phyloP scores from a whole-genome alignment of 2,888 invertebrate genomes.

The Dysmachus trigonus region DNA sequence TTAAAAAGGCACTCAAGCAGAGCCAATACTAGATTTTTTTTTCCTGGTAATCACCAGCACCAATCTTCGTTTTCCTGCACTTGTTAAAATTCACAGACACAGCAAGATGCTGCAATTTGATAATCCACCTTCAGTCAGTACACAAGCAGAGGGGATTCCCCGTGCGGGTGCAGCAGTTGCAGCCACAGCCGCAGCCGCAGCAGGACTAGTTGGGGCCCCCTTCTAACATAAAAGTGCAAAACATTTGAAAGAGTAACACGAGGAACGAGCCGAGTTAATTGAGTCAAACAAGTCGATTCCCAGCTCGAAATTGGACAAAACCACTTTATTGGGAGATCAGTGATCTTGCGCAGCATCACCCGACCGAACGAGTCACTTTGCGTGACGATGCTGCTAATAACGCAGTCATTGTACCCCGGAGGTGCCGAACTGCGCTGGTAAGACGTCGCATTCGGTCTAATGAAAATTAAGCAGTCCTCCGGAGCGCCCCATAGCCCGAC shows the following conservation, averaged over 20 bases:
- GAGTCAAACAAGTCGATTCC: slow-evolving; percentile 29
- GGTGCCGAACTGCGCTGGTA: neutral
- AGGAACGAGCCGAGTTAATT: slow-evolving; percentile 14
- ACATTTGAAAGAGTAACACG: slow-evolving; percentile 29
- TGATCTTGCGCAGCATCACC: neutral
- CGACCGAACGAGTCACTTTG: slow-evolving; percentile 24
- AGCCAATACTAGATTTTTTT: neutral
- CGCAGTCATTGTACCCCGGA: slow-evolving; percentile 16
- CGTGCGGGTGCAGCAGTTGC: neutral
- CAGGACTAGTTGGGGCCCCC: neutral
- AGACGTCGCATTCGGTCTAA: slow-evolving; percentile 19
- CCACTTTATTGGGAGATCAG: slow-evolving; percentile 12
- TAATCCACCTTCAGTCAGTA: neutral
- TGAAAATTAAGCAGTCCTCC: slow-evolving; percentile 30
- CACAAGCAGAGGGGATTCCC: neutral
- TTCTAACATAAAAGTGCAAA: slow-evolving; percentile 27
- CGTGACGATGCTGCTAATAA: slow-evolving; percentile 39
- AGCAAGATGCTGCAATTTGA: neutral
- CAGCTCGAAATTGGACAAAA: slow-evolving; percentile 13
- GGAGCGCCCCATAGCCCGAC: neutral
- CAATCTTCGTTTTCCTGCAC: neutral
- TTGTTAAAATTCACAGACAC: neutral
- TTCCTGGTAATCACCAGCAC: neutral
- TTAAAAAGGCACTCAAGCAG: neutral
- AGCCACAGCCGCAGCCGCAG: neutral